Conservation (phyloP, 1,140 invertebrate species). For the Battus philenor region DNA sequence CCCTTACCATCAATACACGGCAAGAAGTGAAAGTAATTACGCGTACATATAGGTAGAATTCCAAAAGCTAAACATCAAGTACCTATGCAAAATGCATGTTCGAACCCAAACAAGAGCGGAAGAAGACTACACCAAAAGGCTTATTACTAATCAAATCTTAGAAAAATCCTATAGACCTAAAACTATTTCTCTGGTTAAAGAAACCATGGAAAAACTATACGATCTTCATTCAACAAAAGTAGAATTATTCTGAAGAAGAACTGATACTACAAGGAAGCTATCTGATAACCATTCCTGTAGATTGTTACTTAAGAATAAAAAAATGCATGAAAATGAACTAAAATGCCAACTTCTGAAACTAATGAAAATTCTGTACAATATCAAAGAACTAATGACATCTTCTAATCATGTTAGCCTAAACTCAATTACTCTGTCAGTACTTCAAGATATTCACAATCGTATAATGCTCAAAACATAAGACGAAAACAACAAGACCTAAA, state of each 20-base stretch:
- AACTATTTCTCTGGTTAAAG: conserved; percentile 17
- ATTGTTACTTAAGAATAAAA: conserved; percentile 18
- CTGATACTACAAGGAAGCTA: conserved; percentile 29
- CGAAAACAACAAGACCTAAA: conserved; percentile 20
- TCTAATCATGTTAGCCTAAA: conserved; percentile 13
- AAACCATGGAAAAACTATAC: conserved; percentile 30
- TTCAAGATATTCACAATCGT: conserved; percentile 21
- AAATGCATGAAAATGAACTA: conserved; percentile 26
- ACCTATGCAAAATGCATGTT: conserved; percentile 23
- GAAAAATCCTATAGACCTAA: conserved; percentile 19
- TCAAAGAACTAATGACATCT: conserved; percentile 1
- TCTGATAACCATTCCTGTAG: conserved; percentile 21
- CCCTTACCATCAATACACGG: conserved; percentile 29
- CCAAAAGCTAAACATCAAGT: conserved; percentile 23
- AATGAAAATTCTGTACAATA: conserved; percentile 16
- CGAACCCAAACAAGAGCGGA: conserved; percentile 19
- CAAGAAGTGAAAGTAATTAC: conserved; percentile 23
- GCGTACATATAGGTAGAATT: conserved; percentile 27
- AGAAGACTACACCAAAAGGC: conserved; percentile 23
- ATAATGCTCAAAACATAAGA: conserved; percentile 17
- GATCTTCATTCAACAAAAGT: conserved; percentile 23
- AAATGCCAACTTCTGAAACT: conserved; percentile 25
- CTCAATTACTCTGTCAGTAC: conserved; percentile 18
- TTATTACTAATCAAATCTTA: conserved; percentile 24
- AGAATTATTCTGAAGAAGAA: conserved; percentile 19